phyloP scores from a whole-genome alignment of 2,888 invertebrate species.

The Neoascia interrupta region DNA sequence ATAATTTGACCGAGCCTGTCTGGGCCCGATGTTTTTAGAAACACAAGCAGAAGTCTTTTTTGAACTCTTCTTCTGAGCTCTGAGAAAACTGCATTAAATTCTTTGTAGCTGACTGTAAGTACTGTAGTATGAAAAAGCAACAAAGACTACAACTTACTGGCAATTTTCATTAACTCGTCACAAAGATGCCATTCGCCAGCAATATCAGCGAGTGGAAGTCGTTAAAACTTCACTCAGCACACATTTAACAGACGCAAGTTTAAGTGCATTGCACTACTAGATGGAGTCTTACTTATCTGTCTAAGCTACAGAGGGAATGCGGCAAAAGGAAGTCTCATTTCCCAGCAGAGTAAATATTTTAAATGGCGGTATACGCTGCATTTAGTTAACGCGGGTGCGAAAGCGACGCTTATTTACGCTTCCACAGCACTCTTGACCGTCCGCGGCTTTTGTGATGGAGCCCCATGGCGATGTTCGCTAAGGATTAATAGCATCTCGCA shows the following conservation, averaged over 20 bases:
- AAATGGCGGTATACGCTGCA: no score
- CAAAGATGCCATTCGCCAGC: background rate
- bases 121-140: no score
- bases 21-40: no score
- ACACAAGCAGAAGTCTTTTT: no score
- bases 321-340: constrained; percentile 3
- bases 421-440: constrained; percentile 1
- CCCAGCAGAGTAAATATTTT: constrained; percentile 6
- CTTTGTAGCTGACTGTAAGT: no score
- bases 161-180: constrained; percentile 29
- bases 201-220: constrained; percentile 35
- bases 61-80: no score
- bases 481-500: constrained; percentile 23
- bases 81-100: no score
- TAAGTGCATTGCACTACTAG: constrained; percentile 18
- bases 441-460: constrained; percentile 17
- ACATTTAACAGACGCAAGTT: constrained; percentile 23
- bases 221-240: constrained; percentile 36
- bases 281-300: no score
- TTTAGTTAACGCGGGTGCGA: constrained; percentile 6
- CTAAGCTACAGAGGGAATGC: background rate
- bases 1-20: no score
- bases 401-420: constrained; percentile 4
- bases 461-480: background rate
- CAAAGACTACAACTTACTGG: no score